phyloP scores from a whole-genome alignment of 2,797 vertebrate genomes.

The Sylvilagus floridanus region DNA sequence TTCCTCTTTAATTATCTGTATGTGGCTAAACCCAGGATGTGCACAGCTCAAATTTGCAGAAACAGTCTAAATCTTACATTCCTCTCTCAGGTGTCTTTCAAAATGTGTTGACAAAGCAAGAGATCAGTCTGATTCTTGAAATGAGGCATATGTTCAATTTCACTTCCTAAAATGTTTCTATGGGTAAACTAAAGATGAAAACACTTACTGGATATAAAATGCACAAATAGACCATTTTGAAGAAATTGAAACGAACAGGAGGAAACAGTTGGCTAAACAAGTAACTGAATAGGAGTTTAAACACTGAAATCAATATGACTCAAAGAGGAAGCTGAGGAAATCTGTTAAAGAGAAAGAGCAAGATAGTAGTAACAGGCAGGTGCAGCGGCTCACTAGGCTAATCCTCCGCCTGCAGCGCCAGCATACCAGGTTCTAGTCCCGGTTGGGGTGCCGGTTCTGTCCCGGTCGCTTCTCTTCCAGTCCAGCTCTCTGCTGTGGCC shows the following conservation, averaged over 20 bases:
- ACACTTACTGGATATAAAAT: background rate
- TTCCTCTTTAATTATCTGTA: background rate
- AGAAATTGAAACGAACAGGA: background rate
- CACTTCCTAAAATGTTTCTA: constrained; percentile 16
- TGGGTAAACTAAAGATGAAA: constrained; percentile 26
- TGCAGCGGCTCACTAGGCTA: no score
- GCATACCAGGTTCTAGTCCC: no score
- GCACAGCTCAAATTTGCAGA: background rate
- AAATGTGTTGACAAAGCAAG: constrained; percentile 23
- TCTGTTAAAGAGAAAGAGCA: background rate
- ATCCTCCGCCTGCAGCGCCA: no score
- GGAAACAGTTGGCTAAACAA: background rate
- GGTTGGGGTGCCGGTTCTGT: no score
- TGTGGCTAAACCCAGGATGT: background rate
- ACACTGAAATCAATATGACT: background rate
- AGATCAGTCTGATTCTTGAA: background rate
- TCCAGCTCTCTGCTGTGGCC: no score
- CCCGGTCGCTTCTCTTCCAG: no score
- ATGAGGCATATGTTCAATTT: background rate
- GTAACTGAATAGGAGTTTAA: background rate
- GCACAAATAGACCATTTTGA: background rate
- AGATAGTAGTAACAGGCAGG: background rate
- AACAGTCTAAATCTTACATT: background rate
- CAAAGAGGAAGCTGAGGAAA: constrained; percentile 18
- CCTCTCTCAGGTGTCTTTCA: background rate